Conservation (phyloP, 2,888 invertebrate species). For the Cheilosia grossa region DNA sequence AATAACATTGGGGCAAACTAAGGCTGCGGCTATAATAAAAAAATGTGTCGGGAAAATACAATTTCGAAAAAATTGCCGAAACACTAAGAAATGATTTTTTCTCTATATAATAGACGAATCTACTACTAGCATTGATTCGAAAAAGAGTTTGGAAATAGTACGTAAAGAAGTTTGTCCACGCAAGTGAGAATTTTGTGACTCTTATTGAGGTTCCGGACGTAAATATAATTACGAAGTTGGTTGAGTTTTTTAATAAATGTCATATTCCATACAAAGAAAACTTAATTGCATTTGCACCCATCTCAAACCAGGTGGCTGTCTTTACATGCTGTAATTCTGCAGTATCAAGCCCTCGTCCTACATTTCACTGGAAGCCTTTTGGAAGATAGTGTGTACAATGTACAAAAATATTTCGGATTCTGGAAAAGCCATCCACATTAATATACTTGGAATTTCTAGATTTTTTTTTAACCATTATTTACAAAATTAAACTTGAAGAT, state of each 20-base stretch:
- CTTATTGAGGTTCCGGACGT: not conserved
- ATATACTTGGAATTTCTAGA: not conserved
- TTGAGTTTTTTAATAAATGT: not conserved
- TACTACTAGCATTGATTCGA: not conserved
- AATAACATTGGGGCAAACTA: too few relatives aligned
- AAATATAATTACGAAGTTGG: not conserved
- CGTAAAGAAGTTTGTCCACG: not conserved
- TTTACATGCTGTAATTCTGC: not conserved
- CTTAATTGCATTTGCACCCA: not conserved
- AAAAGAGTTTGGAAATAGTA: not conserved
- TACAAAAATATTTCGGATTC: slow-evolving; percentile 2
- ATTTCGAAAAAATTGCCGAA: not conserved
- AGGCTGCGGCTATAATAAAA: slow-evolving; percentile 10
- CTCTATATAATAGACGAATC: not conserved
- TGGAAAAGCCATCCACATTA: slow-evolving; percentile 12
- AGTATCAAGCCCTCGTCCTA: not conserved
- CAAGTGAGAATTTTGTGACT: not conserved
- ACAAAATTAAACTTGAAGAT: slow-evolving; percentile 8
- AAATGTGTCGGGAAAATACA: slow-evolving; percentile 2
- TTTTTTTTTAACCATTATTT: slow-evolving; percentile 14
- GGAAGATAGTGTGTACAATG: slow-evolving; percentile 9
- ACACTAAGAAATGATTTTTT: not conserved
- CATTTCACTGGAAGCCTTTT: slow-evolving; percentile 20
- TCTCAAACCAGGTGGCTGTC: not conserved
- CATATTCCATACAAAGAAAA: too few relatives aligned